Base-by-base conservation (phyloP, 2,797 vertebrate genomes). In the Natrix natrix region DNA sequence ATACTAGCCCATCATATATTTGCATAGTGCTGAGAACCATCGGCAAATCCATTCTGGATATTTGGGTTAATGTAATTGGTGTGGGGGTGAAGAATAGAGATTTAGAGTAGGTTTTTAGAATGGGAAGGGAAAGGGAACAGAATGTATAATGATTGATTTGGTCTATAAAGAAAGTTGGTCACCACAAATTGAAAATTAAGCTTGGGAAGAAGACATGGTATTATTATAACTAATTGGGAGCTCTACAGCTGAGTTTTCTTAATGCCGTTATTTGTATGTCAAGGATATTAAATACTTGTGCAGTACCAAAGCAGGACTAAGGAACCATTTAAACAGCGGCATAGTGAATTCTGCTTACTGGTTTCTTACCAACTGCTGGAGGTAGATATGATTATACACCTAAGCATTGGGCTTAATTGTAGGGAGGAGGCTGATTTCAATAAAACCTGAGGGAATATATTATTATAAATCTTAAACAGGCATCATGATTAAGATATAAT, bases 1-100 rank as follows among this genome's bases (percentile, higher is more conserved):
- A 96, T 37, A 95, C 94, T 91, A 94, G 60, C 37, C 28, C 48
- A 90, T 37, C 37, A 16, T 86, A 87, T 92, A 87, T 69, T 93
- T 13, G n/a, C 93, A 88, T 90, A 87, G 26, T 54, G 8, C 90
- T 95, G 93, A 90, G 88, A 89, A 57, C 88, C 48, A 59, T 88
- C 89, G 91, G 83, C 86, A 92, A 87, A 94, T n/a, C 90, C 2
- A n/a, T 88, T 60, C 37, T 43, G 63, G 48, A 54, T 24, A 69
- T 92, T 74, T 91, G 90, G 74, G 66, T 89, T 91, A 90, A 1
- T 69, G 26, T 60, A 86, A 93, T 61, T 91, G 55, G 14, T 12
- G 8, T 43, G 17, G 32, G 16, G 17, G 16, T 4, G 37, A 1
- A 26, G 32, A 10, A 57, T 13, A 28, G 52, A 55, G 54, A 94